A percentile compares a stretch with the other conserved stretches of the same genome.
Evolutionary conservation across 2,113 vertebrate genomes (phyloP).

Genomic region (Perccottus glenii): DNA sequence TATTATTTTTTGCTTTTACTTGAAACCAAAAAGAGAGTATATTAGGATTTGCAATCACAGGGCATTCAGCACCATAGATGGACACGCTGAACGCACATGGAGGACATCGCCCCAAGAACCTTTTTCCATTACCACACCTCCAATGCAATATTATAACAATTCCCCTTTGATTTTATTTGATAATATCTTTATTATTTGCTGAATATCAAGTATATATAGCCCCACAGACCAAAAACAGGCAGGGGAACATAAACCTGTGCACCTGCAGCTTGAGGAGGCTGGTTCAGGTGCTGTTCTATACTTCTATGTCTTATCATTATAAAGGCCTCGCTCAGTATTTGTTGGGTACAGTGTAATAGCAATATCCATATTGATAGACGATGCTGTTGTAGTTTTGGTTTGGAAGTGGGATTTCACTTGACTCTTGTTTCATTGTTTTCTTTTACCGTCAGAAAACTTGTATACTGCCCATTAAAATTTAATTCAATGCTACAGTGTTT

Average conservation of each 20-base stretch:
- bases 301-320: conserved; percentile 76
- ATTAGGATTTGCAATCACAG: conserved; percentile 70
- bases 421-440: conserved; percentile 75
- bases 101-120: conserved; percentile 29
- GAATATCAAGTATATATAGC: conserved; percentile 61
- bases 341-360: conserved; percentile 76
- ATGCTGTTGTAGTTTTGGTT: conserved; percentile 77
- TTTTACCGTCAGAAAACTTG: conserved; percentile 72
- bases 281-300: conserved; percentile 62
- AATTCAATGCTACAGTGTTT: conserved; percentile 59
- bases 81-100: conserved; percentile 18
- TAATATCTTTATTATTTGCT: conserved; percentile 61
- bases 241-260: conserved; percentile 49
- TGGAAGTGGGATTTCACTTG: conserved; percentile 72
- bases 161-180: conserved; percentile 57
- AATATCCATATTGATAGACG: conserved; percentile 74
- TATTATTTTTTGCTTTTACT: conserved; percentile 77
- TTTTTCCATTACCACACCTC: conserved; percentile 34
- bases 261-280: conserved; percentile 37
- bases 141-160: conserved; percentile 52
- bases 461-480: conserved; percentile 81
- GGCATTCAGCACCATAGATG: conserved; percentile 65
- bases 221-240: conserved; percentile 70
- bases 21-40: conserved; percentile 75
- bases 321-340: conserved; percentile 73